Base-by-base conservation (phyloP, 2,797 vertebrate genomes). In the Epinephelus awoara region DNA sequence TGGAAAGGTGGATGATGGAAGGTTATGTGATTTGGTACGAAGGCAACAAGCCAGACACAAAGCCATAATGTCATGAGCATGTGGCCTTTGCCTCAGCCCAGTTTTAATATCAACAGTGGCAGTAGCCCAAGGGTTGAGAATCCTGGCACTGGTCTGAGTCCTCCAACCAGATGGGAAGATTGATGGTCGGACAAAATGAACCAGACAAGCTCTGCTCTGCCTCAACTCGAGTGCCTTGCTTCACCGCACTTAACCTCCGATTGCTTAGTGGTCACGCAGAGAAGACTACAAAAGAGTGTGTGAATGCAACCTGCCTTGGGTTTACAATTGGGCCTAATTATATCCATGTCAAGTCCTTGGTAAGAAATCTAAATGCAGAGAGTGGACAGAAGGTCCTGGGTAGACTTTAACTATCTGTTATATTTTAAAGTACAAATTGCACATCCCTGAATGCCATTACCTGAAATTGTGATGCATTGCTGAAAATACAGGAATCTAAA, bases 21-120 rank as follows among this genome's bases (percentile, higher is more conserved):
- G 19, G 40, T 42, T 21, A 18, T 56, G 65, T 25, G 38, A 70
- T 64, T 76, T 46, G 29, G 71, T 23, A 14, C 7, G 4, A 29
- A 40, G 71, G 57, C 5, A 12, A 61, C 0, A 14, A 70, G 55
- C 66, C 66, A 61, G 64, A 51, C 27, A 38, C 21, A 58, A 51
- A 54, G 40, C 6, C 19, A 19, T 58, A 44, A 55, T 67, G 59
- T 64, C 50, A 69, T 2, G 55, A 70, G 64, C 61, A 57, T 64
- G 44, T 85, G 67, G 61, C 68, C 59, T 73, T 78, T 69, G 74
- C 50, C 23, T 75, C 57, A 66, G 70, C 64, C 72, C 52, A 44
- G 1, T 47, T 75, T 63, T 42, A 63, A 65, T 42, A 80, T 80
- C 67, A 55, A 56, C 10, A 27, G 62, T 76, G 73, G 70, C 64